Evolutionary conservation across 2,888 invertebrate genomes (phyloP).

Genomic region (Trichogramma evanescens): DNA sequence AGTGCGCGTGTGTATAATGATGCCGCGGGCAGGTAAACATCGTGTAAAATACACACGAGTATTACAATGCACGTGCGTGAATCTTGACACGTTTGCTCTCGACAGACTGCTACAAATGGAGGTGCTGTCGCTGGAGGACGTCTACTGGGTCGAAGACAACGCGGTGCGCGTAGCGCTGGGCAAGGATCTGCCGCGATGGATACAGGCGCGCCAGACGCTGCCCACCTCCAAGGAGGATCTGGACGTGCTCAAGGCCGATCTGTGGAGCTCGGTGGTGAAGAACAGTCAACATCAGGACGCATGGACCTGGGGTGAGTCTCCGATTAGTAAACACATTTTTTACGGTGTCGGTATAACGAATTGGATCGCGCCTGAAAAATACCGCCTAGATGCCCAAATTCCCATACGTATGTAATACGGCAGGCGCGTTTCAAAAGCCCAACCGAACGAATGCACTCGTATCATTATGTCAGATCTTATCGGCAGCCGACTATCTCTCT

Average conservation of each 20-base stretch:
- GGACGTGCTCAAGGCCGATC: conserved; percentile 69
- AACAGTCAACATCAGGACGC: conserved; percentile 81
- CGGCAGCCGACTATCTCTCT: too few species aligned
- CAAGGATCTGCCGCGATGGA: conserved; percentile 74
- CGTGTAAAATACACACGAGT: too few species aligned
- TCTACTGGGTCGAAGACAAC: conserved; percentile 82
- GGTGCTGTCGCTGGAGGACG: conserved; percentile 80
- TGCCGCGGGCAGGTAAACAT: too few species aligned
- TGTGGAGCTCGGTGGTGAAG: conserved; percentile 82
- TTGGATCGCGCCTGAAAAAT: background rate
- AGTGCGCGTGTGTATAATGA: too few species aligned
- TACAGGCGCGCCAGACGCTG: conserved; percentile 70
- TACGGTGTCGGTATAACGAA: background rate
- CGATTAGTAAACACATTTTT: background rate
- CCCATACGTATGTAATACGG: too few species aligned
- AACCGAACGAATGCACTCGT: too few species aligned
- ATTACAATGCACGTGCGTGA: too few species aligned
- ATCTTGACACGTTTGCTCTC: background rate
- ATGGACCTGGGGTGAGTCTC: conserved; percentile 73
- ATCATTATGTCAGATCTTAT: too few species aligned
- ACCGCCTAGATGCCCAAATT: background rate
- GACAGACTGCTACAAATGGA: conserved; percentile 69
- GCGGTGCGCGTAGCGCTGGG: conserved; percentile 70
- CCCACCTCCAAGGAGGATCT: conserved; percentile 76
- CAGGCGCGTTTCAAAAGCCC: too few species aligned